Percentiles rank a stretch among this genome's conserved stretches.
phyloP scores from a whole-genome alignment of 2,797 vertebrate species.

The Buceros bicornis region DNA sequence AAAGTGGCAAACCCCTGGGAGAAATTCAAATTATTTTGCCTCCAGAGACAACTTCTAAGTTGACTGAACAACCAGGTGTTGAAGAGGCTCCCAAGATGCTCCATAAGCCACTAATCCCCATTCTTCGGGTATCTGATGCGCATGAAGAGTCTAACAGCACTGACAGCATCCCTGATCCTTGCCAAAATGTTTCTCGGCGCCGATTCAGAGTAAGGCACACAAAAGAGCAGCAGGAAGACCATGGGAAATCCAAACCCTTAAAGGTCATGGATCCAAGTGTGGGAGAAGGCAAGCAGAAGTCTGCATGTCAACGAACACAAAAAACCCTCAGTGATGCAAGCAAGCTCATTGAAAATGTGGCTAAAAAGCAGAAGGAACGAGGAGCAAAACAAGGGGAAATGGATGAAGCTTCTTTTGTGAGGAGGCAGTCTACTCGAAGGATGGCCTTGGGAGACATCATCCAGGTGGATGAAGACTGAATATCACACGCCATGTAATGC shows the following conservation, averaged over 20 bases:
- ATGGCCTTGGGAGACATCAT: slow-evolving; percentile 74
- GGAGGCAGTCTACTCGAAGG: slow-evolving; percentile 61
- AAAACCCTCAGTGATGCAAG: slow-evolving; percentile 61
- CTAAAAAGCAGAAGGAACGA: slow-evolving; percentile 64
- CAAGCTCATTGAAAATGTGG: slow-evolving; percentile 68
- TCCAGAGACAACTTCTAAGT: slow-evolving; percentile 16
- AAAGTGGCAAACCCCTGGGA: slow-evolving; percentile 45
- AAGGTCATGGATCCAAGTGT: slow-evolving; percentile 61
- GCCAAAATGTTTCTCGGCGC: slow-evolving; percentile 43
- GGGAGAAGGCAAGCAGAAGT: slow-evolving; percentile 71
- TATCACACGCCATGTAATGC: not conserved
- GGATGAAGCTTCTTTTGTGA: slow-evolving; percentile 40
- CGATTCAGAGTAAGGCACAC: slow-evolving; percentile 71
- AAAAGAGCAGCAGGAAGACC: slow-evolving; percentile 78
- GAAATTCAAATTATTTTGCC: slow-evolving; percentile 69
- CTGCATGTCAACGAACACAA: slow-evolving; percentile 59
- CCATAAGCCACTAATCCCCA: slow-evolving; percentile 8
- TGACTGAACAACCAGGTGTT: not conserved
- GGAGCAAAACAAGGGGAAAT: slow-evolving; percentile 29
- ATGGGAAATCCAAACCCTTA: slow-evolving; percentile 71
- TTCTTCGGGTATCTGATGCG: not conserved
- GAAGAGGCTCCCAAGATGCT: not conserved
- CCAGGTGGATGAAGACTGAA: slow-evolving; percentile 72
- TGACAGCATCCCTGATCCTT: not conserved
- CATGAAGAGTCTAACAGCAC: not conserved